Evolutionary conservation across 2,888 invertebrate species (phyloP), one percentile per base, ranked within the genome.

Genomic region (Coenonympha glycerion): DNA sequence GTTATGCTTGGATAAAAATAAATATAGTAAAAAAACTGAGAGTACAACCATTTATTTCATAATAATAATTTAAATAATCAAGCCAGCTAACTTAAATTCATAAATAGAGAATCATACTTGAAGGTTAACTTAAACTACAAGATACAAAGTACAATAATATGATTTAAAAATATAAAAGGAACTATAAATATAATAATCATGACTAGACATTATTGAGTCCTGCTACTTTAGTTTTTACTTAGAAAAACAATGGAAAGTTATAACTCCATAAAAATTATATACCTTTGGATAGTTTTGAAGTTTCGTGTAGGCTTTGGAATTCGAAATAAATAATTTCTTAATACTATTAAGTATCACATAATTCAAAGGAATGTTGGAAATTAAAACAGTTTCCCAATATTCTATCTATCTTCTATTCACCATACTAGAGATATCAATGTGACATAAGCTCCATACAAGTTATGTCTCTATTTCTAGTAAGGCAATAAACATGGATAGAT

Each of bases 181-280:
- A 50, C 50, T 53, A 37, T 26, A 44, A 42, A 47, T 22, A 21
- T 36, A 44, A 50, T 31, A 33, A 37, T 24, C 31, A 42, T 53
- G 53, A 53, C 50, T 50, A 50, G 53, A 53, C 47, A 22, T 21
- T 6, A 44, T 22, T 44, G 41, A 41, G 31, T 22, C 21, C 13
- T 33, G 28, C 31, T 31, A 11, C 11, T 31, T 21, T 31, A 11
- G 8, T 31, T 44, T 15, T 44, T 21, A 13, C 9, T 22, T 31
- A 21, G 2, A 39, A 16, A 11, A 22, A 24, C 9, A 13, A 6
- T 13, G 33, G 6, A 6, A 2, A 22, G 37, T 6, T 22, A 13
- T 24, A 15, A 37, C 21, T 21, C 21, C 6, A 11, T 19, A 36
- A 36, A 36, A 36, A 6, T 9, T n/a, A n/a, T n/a, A n/a, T n/a